Percentiles rank a stretch among this genome's conserved stretches.
These are phyloP conservation scores for Enteromius mattozi DNA, from an alignment of 2,797 vertebrate species.

Conservation along the genomic window DNA sequence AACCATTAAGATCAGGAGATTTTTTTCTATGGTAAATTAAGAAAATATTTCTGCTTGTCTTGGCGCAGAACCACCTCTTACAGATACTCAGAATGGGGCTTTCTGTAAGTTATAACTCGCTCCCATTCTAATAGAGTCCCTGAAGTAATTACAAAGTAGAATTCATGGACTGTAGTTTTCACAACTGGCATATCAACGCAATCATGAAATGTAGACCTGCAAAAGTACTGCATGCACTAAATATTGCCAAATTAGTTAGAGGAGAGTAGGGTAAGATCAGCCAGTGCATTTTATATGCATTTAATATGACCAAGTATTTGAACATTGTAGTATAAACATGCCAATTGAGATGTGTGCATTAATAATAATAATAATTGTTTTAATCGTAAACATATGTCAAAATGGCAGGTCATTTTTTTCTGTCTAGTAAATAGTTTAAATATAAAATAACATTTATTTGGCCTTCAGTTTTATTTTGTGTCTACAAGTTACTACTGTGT, in stretches of 20 bases:
- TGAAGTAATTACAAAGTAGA: conserved; percentile 31
- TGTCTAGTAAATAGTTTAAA: not conserved
- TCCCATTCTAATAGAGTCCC: conserved; percentile 54
- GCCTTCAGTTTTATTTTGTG: not conserved
- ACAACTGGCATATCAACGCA: not conserved
- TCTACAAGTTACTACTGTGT: not conserved
- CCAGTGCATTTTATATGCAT: not conserved
- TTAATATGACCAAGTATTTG: not conserved
- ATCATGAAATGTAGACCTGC: not conserved
- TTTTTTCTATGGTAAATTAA: conserved; percentile 62
- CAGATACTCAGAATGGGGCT: conserved; percentile 51
- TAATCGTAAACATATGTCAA: not conserved
- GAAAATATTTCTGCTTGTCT: conserved; percentile 65
- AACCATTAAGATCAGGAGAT: conserved; percentile 59
- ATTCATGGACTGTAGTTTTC: conserved; percentile 19
- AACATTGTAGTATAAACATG: not conserved
- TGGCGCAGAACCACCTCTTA: conserved; percentile 59
- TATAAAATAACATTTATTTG: not conserved
- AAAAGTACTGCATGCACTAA: not conserved
- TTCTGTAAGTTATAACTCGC: conserved; percentile 54
- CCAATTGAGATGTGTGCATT: not conserved
- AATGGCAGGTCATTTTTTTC: not conserved
- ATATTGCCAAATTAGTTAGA: not conserved
- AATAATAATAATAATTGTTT: not conserved
- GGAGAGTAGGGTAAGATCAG: not conserved